Conservation (phyloP, 1,140 invertebrate species). For the Sycobia sp. region DNA sequence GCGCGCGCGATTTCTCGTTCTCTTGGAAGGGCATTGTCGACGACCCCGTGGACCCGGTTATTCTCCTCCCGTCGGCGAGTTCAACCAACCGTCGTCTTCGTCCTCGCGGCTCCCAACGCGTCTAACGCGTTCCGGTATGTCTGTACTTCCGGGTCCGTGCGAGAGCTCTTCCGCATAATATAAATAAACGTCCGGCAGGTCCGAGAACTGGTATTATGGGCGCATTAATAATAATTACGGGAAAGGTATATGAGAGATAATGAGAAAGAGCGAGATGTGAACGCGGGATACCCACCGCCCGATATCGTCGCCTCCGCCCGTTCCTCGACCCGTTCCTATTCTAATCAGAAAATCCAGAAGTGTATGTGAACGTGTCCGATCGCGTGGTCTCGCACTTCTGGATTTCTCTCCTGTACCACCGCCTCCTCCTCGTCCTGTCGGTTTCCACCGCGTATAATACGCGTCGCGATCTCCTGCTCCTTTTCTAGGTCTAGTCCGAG, state of each 20-base stretch:
- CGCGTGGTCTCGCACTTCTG: conserved; percentile 45
- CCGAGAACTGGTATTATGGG: conserved; percentile 18
- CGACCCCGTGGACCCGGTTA: not conserved
- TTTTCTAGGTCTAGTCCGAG: not conserved
- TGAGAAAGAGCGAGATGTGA: conserved; percentile 39
- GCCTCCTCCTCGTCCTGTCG: not conserved
- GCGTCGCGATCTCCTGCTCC: not conserved
- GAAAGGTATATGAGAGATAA: not conserved
- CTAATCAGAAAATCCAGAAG: conserved; percentile 59
- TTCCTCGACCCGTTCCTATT: conserved; percentile 46
- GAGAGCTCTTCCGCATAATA: not conserved
- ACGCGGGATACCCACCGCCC: conserved; percentile 19
- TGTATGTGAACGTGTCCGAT: conserved; percentile 57
- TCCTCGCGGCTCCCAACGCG: not conserved
- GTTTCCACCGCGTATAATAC: no score
- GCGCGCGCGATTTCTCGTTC: no score
- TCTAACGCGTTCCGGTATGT: not conserved
- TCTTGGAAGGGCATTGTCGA: no score
- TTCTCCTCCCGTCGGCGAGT: no score
- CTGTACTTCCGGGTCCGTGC: conserved; percentile 28
- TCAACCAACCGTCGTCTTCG: conserved; percentile 8
- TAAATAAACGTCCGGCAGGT: no score
- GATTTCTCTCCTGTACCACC: not conserved
- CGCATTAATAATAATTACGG: conserved; percentile 21
- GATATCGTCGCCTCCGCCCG: not conserved